phyloP scores from a whole-genome alignment of 1,140 invertebrate species.

The Penaeus indicus region DNA sequence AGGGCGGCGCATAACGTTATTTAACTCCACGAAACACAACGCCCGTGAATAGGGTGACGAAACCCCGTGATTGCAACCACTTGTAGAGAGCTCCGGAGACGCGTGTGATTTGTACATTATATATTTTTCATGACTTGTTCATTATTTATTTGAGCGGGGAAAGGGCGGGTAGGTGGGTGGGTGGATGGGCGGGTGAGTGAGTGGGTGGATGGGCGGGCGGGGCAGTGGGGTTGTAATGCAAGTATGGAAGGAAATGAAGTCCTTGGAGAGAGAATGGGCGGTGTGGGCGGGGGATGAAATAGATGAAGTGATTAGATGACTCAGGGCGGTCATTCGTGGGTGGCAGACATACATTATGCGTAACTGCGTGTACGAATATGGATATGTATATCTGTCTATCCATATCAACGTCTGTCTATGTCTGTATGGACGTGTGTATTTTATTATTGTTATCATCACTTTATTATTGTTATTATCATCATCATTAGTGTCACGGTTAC shows the following conservation, averaged over 20 bases:
- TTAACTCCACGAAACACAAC: no score
- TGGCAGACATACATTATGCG: neutral
- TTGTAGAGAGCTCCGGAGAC: no score
- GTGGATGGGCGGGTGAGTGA: neutral
- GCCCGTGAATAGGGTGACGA: no score
- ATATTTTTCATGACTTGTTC: no score
- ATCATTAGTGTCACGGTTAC: no score
- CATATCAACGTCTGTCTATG: neutral
- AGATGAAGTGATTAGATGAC: neutral
- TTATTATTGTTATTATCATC: neutral
- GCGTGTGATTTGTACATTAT: no score
- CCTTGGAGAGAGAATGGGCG: neutral
- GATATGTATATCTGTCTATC: neutral
- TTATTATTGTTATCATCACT: neutral
- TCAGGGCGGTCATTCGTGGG: neutral
- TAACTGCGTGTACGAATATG: neutral
- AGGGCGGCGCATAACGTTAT: no score
- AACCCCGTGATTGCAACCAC: no score
- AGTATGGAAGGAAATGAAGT: neutral
- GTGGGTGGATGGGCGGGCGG: neutral
- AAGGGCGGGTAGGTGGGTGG: no score
- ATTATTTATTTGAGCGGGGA: no score
- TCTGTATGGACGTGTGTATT: neutral
- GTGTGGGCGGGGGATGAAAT: neutral
- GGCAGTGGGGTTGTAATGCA: neutral